Evolutionary conservation across 2,888 invertebrate genomes (phyloP), one percentile per base, ranked within the genome.

Genomic region (Agonopterix arenella): DNA sequence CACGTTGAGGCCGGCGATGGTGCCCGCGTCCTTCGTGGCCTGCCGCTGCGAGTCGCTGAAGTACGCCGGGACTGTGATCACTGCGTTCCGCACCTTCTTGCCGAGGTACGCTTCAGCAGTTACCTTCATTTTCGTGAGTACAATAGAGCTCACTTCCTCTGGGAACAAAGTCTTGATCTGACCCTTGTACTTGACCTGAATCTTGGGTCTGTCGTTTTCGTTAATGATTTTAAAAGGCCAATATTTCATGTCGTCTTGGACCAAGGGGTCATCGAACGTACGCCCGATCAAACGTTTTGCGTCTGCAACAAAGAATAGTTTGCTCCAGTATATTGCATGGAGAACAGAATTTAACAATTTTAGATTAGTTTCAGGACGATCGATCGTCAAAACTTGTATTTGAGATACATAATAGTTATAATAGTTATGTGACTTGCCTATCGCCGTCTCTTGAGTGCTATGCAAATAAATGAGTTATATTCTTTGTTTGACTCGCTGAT

Each of bases 21-120:
- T 90, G 1, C 97, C 97, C 9, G 97, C 96, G 80, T 97, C 97
- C 81, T 97, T 97, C 8, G 97, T 97, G 9, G 95, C 95, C 74
- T 95, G 95, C 9, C 95, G 90, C 74, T 95, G 95, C 2, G 94
- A 93, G 65, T 95, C 95, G 68, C 95, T 95, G 71, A 95, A 95
- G 70, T 95, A 96, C 4, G 95, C 95, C 4, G 96, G 96, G 3
- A 96, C 96, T 0, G 96, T 96, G 59, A 96, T 91, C 8, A 96
- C 96, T 2, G 95, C 95, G 71, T 95, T 94, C 55, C 86, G 90
- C 0, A 96, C 92, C 51, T 88, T 90, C 18, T 90, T 91, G 37
- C 97, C 97, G 50, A 95, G 84, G 72, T 93, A 95, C 0, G 93
- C 92, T 67, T 95, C 95, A 4, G 95, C 94, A 8, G 91, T 92